Evolutionary conservation across 2,797 vertebrate genomes (phyloP).

Genomic region (Onychomys torridus): DNA sequence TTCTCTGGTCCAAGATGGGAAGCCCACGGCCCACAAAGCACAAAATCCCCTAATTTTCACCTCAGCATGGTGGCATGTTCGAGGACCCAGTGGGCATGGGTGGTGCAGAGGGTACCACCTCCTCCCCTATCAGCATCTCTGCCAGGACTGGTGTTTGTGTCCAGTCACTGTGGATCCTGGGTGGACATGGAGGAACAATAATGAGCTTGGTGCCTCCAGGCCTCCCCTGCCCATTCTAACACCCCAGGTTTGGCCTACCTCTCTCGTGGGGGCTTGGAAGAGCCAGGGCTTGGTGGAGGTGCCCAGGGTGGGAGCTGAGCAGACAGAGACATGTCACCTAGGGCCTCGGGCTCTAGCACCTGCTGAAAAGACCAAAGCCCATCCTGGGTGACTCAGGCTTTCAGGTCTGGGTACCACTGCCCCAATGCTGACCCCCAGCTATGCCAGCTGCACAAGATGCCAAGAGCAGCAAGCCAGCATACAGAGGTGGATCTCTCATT

Average conservation of each 20-base stretch:
- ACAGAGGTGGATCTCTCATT: not conserved
- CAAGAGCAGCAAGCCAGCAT: not conserved
- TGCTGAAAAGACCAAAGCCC: slow-evolving; percentile 57
- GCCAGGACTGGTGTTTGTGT: slow-evolving; percentile 64
- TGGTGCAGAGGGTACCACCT: slow-evolving; percentile 77
- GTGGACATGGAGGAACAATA: not conserved
- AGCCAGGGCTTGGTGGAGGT: slow-evolving; percentile 53
- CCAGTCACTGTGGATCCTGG: slow-evolving; percentile 70
- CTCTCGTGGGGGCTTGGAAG: slow-evolving; percentile 38
- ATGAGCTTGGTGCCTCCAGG: not conserved
- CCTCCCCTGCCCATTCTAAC: accelerated
- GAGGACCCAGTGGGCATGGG: slow-evolving; percentile 25
- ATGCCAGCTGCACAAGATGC: not conserved
- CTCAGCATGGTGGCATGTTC: not conserved
- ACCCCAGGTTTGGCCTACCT: slow-evolving; percentile 57
- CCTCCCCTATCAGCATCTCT: slow-evolving; percentile 60
- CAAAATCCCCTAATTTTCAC: slow-evolving; percentile 16
- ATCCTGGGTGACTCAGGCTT: not conserved
- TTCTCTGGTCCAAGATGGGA: not conserved
- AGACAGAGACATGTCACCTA: not conserved
- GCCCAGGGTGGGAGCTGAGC: slow-evolving; percentile 50
- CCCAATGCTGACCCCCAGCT: not conserved
- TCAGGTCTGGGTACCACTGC: not conserved
- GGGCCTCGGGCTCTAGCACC: slow-evolving; percentile 28
- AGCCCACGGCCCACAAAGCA: not conserved